These are phyloP conservation scores for Hermaeophaga mercurialis DNA, from an alignment of 2,888 invertebrate genomes.

Conservation along the genomic window DNA sequence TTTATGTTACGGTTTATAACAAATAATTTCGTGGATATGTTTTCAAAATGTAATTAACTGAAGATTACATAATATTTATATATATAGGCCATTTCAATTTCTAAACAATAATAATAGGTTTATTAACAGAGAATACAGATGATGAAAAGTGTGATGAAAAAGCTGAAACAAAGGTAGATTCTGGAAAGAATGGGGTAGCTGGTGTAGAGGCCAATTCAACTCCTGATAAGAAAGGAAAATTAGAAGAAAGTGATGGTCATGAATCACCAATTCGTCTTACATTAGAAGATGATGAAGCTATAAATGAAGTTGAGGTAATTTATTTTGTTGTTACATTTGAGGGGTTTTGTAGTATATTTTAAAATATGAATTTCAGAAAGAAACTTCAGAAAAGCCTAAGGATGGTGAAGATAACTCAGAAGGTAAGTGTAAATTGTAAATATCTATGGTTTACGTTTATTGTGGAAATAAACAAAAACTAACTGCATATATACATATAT, in stretches of 20 bases:
- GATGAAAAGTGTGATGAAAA: conserved; percentile 38
- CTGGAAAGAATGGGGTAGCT: conserved; percentile 3
- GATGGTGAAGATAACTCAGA: conserved; percentile 24
- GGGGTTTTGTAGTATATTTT: background rate
- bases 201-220: background rate
- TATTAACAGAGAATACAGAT: conserved; percentile 26
- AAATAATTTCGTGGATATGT: too few relatives aligned
- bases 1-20: too few relatives aligned
- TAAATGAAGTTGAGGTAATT: conserved; percentile 48
- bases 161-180: conserved; percentile 40
- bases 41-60: too few relatives aligned
- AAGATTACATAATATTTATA: too few relatives aligned
- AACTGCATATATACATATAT: conserved; percentile 38
- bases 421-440: conserved; percentile 32
- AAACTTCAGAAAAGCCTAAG: conserved; percentile 33
- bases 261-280: conserved; percentile 48
- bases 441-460: conserved; percentile 15
- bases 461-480: conserved; percentile 31
- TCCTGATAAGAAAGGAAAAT: conserved; percentile 5
- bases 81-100: too few relatives aligned
- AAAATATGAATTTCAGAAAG: conserved; percentile 32
- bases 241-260: conserved; percentile 38
- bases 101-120: conserved; percentile 20
- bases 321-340: conserved; percentile 7
- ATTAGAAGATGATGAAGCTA: conserved; percentile 51